Percentiles rank a stretch among this genome's conserved stretches.
phyloP scores from a whole-genome alignment of 2,888 invertebrate species.

The Eremobia ochroleuca region DNA sequence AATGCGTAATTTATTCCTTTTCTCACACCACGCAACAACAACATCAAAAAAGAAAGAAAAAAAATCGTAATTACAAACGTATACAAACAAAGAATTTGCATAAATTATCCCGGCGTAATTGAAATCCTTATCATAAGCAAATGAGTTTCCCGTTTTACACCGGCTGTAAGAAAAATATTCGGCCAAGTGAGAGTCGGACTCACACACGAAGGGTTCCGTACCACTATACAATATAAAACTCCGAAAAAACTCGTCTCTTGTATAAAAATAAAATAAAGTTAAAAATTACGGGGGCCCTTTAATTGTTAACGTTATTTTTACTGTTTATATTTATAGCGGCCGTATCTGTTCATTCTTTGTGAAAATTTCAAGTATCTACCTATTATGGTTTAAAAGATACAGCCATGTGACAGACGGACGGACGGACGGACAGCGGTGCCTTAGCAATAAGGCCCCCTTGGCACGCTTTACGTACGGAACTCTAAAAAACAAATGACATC shows the following conservation, averaged over 20 bases:
- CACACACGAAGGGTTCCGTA: neutral
- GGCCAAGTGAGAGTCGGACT: neutral
- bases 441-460: neutral
- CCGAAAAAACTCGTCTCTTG: neutral
- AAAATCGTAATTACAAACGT: slow-evolving; percentile 56
- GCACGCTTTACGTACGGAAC: neutral
- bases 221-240: neutral
- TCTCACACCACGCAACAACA: neutral
- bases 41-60: slow-evolving; percentile 13
- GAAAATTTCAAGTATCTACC: neutral
- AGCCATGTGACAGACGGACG: neutral
- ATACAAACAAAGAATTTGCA: slow-evolving; percentile 69
- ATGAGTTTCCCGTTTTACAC: slow-evolving; percentile 81
- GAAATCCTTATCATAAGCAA: slow-evolving; percentile 79
- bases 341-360: neutral
- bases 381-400: neutral
- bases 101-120: slow-evolving; percentile 78
- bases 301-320: too few species aligned
- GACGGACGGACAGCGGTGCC: neutral
- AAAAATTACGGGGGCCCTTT: too few species aligned
- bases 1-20: neutral
- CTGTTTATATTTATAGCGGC: neutral
- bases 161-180: slow-evolving; percentile 74
- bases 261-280: too few species aligned
- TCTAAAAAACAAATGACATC: slow-evolving; percentile 70